Evolutionary conservation across 2,113 vertebrate species (phyloP).

Genomic region (Ranitomeya imitator): DNA sequence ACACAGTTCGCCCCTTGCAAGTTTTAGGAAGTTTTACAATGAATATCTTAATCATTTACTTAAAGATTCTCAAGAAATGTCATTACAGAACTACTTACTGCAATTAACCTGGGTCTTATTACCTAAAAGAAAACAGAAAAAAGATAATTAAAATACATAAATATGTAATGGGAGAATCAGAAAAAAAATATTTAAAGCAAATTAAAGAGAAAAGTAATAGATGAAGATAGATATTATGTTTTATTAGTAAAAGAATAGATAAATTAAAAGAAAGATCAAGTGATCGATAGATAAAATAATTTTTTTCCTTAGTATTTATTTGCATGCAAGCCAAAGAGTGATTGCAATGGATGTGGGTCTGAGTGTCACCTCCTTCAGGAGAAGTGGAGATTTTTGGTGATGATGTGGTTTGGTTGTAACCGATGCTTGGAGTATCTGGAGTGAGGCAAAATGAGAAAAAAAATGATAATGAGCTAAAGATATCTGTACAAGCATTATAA

Average conservation of each 20-base stretch:
- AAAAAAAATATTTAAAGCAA: neutral
- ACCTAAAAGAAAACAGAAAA: neutral
- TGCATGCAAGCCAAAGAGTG: slow-evolving; percentile 32
- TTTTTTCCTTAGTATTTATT: neutral
- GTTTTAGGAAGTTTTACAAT: too few species aligned
- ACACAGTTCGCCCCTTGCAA: too few species aligned
- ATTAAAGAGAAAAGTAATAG: neutral
- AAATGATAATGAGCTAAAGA: neutral
- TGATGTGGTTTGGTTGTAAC: neutral
- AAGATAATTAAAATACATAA: neutral
- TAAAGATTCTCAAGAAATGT: neutral
- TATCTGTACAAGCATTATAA: neutral
- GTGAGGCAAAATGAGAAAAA: neutral
- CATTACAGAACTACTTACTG: neutral
- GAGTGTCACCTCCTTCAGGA: slow-evolving; percentile 16
- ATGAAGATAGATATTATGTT: neutral
- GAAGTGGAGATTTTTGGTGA: neutral
- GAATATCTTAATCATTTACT: too few species aligned
- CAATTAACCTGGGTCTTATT: neutral
- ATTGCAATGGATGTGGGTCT: slow-evolving; percentile 44
- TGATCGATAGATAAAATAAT: neutral
- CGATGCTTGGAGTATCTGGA: neutral
- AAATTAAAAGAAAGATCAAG: neutral
- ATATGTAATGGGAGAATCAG: neutral
- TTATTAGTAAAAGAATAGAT: neutral